Conservation (phyloP, 2,888 invertebrate genomes). For the Polyommatus icarus region DNA sequence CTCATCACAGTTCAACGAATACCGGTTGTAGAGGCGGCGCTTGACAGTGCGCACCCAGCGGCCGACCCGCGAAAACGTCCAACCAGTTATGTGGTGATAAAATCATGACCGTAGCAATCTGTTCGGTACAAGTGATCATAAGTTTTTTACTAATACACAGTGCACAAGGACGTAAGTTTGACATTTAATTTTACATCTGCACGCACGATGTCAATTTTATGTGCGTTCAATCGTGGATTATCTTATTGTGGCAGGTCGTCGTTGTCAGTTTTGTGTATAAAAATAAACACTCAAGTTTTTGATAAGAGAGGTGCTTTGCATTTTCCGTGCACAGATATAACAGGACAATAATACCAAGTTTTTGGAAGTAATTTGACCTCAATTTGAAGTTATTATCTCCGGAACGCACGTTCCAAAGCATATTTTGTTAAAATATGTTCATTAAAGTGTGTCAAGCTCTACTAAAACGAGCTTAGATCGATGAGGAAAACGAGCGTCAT, state of each 20-base stretch:
- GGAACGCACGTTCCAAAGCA: background rate
- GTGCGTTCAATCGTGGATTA: background rate
- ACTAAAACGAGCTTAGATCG: background rate
- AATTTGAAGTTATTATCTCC: background rate
- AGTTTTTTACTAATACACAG: conserved; percentile 2
- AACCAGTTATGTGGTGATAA: conserved; percentile 27
- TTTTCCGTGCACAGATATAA: background rate
- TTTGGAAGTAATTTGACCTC: background rate
- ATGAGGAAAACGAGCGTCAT: background rate
- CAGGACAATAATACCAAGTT: background rate
- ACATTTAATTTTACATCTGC: conserved; percentile 14
- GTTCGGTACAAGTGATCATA: background rate
- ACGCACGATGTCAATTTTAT: conserved; percentile 16
- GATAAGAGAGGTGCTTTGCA: background rate
- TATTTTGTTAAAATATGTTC: background rate
- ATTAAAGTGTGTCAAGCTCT: background rate
- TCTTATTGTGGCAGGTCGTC: background rate
- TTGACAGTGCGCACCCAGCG: conserved; percentile 33
- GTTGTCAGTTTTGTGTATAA: conserved; percentile 11
- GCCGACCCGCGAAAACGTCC: conserved; percentile 29
- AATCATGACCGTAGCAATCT: conserved; percentile 30
- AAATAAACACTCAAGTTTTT: background rate
- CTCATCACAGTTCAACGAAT: conserved; percentile 9
- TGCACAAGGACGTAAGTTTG: conserved; percentile 18
- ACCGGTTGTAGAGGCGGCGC: conserved; percentile 18